Evolutionary conservation across 2,113 vertebrate species (phyloP).

Genomic region (Semnornis frantzii): DNA sequence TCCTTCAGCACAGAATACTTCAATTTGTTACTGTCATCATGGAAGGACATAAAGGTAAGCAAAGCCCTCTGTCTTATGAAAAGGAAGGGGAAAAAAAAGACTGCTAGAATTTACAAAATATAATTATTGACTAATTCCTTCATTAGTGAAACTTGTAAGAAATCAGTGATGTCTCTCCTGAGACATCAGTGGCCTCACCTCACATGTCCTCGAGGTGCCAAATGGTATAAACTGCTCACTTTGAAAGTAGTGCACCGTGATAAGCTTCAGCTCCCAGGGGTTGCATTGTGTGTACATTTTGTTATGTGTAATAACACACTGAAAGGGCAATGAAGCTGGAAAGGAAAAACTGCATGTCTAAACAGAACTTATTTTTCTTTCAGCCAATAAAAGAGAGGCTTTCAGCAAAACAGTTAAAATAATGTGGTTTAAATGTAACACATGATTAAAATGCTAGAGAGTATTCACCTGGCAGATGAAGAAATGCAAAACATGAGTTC

Average conservation of each 20-base stretch:
- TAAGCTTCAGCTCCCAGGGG: constrained; percentile 8
- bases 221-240: constrained; percentile 17
- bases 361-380: constrained; percentile 45
- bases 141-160: neutral
- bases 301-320: constrained; percentile 15
- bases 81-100: neutral
- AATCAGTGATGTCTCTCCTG: constrained; percentile 7
- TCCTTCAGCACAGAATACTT: constrained; percentile 1
- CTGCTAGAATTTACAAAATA: constrained; percentile 22
- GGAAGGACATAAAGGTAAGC: neutral
- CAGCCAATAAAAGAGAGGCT: neutral
- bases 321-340: constrained; percentile 43
- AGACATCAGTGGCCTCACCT: constrained; percentile 27
- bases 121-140: constrained; percentile 25
- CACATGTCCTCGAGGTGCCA: constrained; percentile 10
- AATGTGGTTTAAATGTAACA: constrained; percentile 22
- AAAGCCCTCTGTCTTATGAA: neutral
- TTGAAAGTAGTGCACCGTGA: neutral
- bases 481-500: neutral
- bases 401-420: constrained; percentile 22
- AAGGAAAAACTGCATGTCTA: neutral
- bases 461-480: constrained; percentile 22
- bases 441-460: constrained; percentile 17
- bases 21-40: constrained; percentile 31
- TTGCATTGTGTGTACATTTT: constrained; percentile 40